phyloP scores from a whole-genome alignment of 2,888 invertebrate genomes.

The Scotopteryx bipunctaria region DNA sequence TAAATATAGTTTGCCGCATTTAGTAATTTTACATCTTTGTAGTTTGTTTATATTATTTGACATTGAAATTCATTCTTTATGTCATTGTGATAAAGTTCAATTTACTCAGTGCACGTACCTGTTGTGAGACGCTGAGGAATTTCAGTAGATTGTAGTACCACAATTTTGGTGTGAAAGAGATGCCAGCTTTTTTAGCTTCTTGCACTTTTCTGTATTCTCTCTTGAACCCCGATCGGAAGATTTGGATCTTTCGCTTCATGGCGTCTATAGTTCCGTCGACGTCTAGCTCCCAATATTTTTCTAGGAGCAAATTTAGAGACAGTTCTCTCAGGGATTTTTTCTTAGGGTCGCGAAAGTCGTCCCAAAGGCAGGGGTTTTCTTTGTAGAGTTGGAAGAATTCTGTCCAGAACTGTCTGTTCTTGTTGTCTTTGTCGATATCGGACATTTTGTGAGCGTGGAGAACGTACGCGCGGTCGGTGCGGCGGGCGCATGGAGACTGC shows the following conservation, averaged over 20 bases:
- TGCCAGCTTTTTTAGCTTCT: background rate
- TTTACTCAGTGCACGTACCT: constrained; percentile 16
- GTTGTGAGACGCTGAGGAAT: background rate
- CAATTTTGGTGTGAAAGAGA: background rate
- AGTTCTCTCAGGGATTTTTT: constrained; percentile 7
- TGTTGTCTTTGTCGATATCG: background rate
- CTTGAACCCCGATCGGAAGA: background rate
- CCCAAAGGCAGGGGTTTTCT: constrained; percentile 29
- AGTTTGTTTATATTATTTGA: background rate
- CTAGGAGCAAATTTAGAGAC: constrained; percentile 22
- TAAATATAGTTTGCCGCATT: constrained; percentile 4
- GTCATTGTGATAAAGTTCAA: background rate
- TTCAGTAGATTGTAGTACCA: constrained; percentile 13
- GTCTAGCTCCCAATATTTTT: constrained; percentile 29
- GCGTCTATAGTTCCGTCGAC: background rate
- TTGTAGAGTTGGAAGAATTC: constrained; percentile 24
- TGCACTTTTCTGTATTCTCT: constrained; percentile 5
- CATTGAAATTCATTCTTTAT: background rate
- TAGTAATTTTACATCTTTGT: constrained; percentile 7
- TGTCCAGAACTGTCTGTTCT: constrained; percentile 13
- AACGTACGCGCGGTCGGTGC: background rate
- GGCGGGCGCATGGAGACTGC: background rate
- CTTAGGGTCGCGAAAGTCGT: constrained; percentile 4
- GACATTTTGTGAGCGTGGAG: background rate
- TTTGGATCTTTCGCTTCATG: constrained; percentile 6